phyloP scores from a whole-genome alignment of 2,888 invertebrate species.

The Frankliniella intonsa region DNA sequence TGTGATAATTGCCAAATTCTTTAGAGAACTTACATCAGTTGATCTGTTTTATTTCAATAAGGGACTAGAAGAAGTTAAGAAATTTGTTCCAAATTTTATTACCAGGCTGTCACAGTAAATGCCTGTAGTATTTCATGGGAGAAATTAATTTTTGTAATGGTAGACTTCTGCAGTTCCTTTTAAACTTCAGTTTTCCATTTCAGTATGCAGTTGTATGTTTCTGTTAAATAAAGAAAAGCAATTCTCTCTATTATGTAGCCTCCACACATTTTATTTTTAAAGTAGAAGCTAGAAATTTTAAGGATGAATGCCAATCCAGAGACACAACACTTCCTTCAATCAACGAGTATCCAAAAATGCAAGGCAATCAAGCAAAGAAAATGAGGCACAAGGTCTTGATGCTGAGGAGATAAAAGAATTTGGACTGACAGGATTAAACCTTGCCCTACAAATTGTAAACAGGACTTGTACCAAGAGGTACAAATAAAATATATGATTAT shows the following conservation, averaged over 20 bases:
- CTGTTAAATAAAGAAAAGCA: not conserved
- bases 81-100: not conserved
- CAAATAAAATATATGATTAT: not conserved
- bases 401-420: too few species aligned
- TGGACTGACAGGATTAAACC: too few species aligned
- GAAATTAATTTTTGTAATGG: not conserved
- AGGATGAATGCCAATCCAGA: not conserved
- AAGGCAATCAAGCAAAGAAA: not conserved
- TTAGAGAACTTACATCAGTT: not conserved
- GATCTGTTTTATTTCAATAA: not conserved
- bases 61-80: not conserved
- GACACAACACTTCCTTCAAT: not conserved
- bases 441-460: too few species aligned
- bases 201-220: too few species aligned
- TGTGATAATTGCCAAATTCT: not conserved
- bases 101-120: too few species aligned
- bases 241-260: not conserved
- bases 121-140: too few species aligned
- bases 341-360: not conserved
- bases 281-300: not conserved
- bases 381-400: too few species aligned
- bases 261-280: slow-evolving; percentile 19
- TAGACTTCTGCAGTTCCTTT: too few species aligned
- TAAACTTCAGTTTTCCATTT: too few species aligned
- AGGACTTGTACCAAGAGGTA: not conserved